phyloP scores from a whole-genome alignment of 2,797 vertebrate species.

The Spatula clypeata region DNA sequence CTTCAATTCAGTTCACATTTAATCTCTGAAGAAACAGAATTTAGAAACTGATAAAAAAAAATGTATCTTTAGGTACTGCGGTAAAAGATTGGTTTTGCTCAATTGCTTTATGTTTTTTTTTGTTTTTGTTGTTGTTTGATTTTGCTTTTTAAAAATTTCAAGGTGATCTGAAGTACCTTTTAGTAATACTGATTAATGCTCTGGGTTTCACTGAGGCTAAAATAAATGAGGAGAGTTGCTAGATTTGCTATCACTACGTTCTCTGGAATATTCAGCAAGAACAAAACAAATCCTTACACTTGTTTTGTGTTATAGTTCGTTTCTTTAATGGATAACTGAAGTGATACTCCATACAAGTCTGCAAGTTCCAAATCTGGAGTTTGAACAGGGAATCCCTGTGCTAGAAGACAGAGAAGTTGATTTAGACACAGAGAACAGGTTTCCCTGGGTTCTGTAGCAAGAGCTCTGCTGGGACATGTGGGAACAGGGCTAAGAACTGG shows the following conservation, averaged over 20 bases:
- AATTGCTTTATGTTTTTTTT: background rate
- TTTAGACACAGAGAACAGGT: background rate
- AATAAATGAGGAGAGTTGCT: background rate
- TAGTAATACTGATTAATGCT: background rate
- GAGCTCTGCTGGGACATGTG: background rate
- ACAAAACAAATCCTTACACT: background rate
- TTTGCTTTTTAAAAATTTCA: background rate
- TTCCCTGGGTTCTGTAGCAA: background rate
- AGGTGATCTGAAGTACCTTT: background rate
- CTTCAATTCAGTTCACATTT: background rate
- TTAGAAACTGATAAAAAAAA: background rate
- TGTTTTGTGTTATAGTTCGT: background rate
- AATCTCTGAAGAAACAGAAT: background rate
- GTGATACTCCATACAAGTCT: background rate
- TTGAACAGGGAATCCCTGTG: background rate
- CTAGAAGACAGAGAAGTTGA: background rate
- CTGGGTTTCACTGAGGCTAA: background rate
- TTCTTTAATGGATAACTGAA: background rate
- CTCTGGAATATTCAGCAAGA: background rate
- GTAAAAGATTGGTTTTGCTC: background rate
- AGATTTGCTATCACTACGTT: background rate
- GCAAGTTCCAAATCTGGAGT: rapidly evolving
- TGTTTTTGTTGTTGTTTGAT: background rate
- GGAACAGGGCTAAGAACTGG: background rate
- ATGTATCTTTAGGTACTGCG: background rate